Evolutionary conservation across 2,113 vertebrate species (phyloP).

Genomic region (Triplophysa dalaica): DNA sequence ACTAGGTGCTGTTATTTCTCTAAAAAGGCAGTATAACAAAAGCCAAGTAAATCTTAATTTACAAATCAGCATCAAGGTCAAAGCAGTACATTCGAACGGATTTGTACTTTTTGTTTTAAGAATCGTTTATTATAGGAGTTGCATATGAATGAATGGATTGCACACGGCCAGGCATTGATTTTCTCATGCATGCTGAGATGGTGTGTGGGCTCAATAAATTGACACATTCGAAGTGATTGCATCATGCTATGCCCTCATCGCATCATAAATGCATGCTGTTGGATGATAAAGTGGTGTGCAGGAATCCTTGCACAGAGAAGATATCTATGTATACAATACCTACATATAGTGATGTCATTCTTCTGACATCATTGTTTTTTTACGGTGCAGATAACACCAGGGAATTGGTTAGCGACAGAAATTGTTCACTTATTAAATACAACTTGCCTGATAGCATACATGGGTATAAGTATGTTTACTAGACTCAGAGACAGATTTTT

Average conservation of each 20-base stretch:
- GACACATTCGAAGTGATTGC: conserved; percentile 2
- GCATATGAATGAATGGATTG: conserved; percentile 6
- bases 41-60: not conserved
- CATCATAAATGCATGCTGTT: not conserved
- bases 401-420: not conserved
- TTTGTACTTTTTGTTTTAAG: not conserved
- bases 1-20: not conserved
- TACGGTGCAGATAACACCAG: not conserved
- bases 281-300: not conserved
- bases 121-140: not conserved
- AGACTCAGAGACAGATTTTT: too few relatives aligned
- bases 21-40: not conserved
- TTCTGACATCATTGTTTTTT: not conserved
- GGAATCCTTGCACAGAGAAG: not conserved
- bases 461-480: not conserved
- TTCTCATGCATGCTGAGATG: not conserved
- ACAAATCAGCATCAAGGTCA: too few relatives aligned
- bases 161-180: not conserved
- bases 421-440: not conserved
- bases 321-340: not conserved
- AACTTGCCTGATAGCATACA: not conserved
- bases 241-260: conserved; percentile 4
- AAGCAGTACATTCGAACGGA: not conserved
- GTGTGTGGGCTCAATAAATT: not conserved
- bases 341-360: conserved; percentile 10